Evolutionary conservation across 2,888 invertebrate species (phyloP).

Genomic region (Lepidocyrtoides sp.): DNA sequence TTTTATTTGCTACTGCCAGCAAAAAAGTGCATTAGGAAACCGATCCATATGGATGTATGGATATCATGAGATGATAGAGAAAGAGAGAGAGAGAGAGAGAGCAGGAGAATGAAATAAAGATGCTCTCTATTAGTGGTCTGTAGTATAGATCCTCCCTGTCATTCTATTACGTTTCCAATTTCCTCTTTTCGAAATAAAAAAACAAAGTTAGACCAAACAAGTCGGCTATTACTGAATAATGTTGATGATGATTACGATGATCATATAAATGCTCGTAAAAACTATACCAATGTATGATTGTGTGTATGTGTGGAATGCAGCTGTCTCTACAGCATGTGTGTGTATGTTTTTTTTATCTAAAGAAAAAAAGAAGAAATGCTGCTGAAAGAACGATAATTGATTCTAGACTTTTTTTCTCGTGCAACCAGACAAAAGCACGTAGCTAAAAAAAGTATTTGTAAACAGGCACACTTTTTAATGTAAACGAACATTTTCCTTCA

Average conservation of each 20-base stretch:
- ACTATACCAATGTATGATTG: neutral
- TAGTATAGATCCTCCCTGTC: neutral
- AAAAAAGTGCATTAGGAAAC: constrained; percentile 39
- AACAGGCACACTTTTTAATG: no score
- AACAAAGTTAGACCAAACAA: constrained; percentile 14
- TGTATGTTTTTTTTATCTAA: constrained; percentile 3
- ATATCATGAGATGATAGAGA: neutral
- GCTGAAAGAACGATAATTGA: constrained; percentile 68
- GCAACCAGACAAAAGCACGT: neutral
- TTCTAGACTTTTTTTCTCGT: constrained; percentile 40
- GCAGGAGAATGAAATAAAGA: constrained; percentile 18
- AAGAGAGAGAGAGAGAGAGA: neutral
- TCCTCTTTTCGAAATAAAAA: neutral
- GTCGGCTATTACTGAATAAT: constrained; percentile 53
- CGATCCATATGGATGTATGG: constrained; percentile 11
- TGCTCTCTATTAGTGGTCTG: constrained; percentile 29
- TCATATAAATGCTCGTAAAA: constrained; percentile 24
- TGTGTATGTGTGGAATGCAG: neutral
- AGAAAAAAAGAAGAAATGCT: neutral
- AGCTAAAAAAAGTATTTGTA: no score
- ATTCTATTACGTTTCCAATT: constrained; percentile 33
- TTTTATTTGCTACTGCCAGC: neutral
- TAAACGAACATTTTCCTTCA: no score
- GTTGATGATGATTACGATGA: constrained; percentile 10
- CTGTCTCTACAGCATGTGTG: constrained; percentile 11